Percentiles rank a stretch among this genome's conserved stretches.
These are phyloP conservation scores for Eulithis testata DNA, from an alignment of 2,888 invertebrate species.

Conservation along the genomic window DNA sequence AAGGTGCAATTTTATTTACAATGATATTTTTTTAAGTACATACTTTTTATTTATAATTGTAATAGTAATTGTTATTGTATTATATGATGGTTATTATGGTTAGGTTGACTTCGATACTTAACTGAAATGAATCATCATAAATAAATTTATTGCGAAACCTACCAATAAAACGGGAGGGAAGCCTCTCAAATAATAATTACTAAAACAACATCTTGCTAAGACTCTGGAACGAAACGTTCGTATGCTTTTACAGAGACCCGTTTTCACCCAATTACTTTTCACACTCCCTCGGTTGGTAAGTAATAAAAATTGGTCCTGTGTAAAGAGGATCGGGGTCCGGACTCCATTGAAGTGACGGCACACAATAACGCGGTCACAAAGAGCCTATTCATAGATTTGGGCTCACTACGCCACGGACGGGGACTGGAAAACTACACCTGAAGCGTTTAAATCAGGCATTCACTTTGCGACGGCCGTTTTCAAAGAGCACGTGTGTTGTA, in stretches of 20 bases:
- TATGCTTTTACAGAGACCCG: slow-evolving; percentile 11
- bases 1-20: background rate
- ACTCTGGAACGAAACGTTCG: slow-evolving; percentile 1
- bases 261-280: slow-evolving; percentile 32
- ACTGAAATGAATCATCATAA: background rate
- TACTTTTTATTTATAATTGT: too few species aligned
- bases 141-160: background rate
- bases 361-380: slow-evolving; percentile 61
- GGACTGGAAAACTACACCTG: slow-evolving; percentile 23
- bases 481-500: too few species aligned
- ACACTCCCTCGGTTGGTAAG: slow-evolving; percentile 28
- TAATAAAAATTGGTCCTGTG: slow-evolving; percentile 53
- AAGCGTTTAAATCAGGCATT: slow-evolving; percentile 1
- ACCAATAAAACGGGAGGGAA: background rate
- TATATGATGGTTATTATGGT: too few species aligned
- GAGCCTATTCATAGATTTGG: slow-evolving; percentile 59
- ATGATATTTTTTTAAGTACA: too few species aligned
- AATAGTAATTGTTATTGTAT: too few species aligned
- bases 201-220: background rate
- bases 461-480: too few species aligned
- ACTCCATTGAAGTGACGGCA: slow-evolving; percentile 52
- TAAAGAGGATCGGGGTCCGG: slow-evolving; percentile 49
- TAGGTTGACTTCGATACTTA: too few species aligned
- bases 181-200: background rate
- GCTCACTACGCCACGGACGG: slow-evolving; percentile 45